Evolutionary conservation across 2,113 vertebrate genomes (phyloP).

Genomic region (Equus quagga): DNA sequence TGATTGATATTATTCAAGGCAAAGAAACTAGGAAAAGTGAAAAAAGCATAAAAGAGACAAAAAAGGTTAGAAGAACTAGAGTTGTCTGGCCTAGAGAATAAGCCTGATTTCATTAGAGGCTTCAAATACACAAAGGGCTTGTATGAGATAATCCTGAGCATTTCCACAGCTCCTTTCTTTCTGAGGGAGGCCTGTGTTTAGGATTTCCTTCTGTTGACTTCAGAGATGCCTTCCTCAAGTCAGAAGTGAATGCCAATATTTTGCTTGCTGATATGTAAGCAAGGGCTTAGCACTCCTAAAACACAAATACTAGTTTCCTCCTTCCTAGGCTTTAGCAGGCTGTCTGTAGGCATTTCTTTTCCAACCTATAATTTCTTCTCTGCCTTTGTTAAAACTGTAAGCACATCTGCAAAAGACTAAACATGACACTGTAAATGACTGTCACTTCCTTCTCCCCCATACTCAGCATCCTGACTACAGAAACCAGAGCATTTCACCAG

Average conservation of each 20-base stretch:
- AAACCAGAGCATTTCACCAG: conserved; percentile 24
- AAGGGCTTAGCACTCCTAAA: conserved; percentile 85
- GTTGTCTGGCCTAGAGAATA: conserved; percentile 29
- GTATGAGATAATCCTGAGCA: conserved; percentile 66
- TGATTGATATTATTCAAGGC: neutral
- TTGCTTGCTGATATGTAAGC: conserved; percentile 85
- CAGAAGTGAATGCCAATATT: conserved; percentile 86
- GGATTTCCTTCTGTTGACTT: conserved; percentile 87
- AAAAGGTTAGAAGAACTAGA: neutral
- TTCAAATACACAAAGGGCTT: conserved; percentile 62
- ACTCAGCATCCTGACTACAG: conserved; percentile 1
- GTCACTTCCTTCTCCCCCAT: conserved; percentile 34
- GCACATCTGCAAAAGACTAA: conserved; percentile 72
- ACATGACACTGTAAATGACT: conserved; percentile 52
- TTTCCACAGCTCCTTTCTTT: conserved; percentile 63
- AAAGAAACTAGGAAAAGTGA: neutral
- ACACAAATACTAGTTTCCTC: conserved; percentile 80
- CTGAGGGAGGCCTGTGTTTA: conserved; percentile 76
- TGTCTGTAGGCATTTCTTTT: conserved; percentile 72
- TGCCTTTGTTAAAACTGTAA: conserved; percentile 70
- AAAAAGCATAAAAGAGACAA: neutral
- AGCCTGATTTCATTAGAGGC: conserved; percentile 50
- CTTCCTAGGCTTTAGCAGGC: conserved; percentile 79
- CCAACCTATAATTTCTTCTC: conserved; percentile 73
- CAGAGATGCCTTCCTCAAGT: conserved; percentile 85